Base-by-base conservation (phyloP, 2,797 vertebrate genomes). In the Erpetoichthys calabaricus region DNA sequence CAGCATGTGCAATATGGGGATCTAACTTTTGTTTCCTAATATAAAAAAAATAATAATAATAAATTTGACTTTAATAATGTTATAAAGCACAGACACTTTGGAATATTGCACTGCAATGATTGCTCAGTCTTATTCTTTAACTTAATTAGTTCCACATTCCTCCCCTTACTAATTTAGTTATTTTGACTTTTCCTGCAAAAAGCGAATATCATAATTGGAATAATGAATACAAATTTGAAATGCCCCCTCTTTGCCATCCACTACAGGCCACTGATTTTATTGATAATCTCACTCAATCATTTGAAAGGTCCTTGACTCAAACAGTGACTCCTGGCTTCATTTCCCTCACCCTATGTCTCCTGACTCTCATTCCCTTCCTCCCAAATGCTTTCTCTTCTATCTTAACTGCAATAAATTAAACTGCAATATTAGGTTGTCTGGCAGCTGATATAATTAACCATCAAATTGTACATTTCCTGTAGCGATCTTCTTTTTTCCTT, bases 361-460 rank as follows among this genome's bases (percentile, higher is more conserved):
- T 63, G 67, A 55, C 68, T 66, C 54, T 6, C 56, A 47, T 64
- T 64, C 63, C 45, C 60, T 10, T 55, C 63, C 63, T 60, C 67
- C 59, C 59, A 64, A 57, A 64, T 53, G 59, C 53, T 55, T 60
- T 61, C 64, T 55, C 61, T 58, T 63, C 65, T 62, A 62, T 60
- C 68, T 58, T 53, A 62, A 60, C 59, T 60, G 56, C 58, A 66
- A 68, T 72, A 69, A 74, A 68, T 70, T 69, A 74, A 67, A 69
- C 58, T 45, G 60, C 59, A 58, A 59, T 44, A 47, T 51, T 64
- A 62, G 63, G 64, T 60, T 58, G 55, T 51, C 56, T 59, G 62
- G 67, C 67, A 69, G 64, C 67, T 66, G 67, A 61, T 62, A 68
- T 64, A 74, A 74, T 74, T 69, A 74, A 69, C 61, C 63, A 63